phyloP scores from a whole-genome alignment of 1,140 invertebrate genomes.

The Drosophila oshimai region DNA sequence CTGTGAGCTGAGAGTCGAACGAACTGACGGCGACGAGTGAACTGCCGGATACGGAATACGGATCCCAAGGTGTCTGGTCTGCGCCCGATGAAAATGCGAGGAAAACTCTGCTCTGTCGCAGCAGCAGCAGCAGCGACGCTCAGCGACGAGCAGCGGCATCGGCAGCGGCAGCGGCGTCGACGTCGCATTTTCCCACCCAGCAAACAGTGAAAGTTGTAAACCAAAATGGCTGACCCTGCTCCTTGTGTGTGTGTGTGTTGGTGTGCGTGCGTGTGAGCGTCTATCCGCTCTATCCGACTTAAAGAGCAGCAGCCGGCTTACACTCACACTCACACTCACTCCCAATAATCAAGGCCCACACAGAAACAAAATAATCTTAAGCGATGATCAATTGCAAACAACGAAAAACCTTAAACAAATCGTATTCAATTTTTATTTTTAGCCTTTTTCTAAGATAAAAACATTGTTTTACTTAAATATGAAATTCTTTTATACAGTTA shows the following conservation, averaged over 20 bases:
- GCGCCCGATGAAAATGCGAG: constrained; percentile 67
- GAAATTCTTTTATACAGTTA: no score
- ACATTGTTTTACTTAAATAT: no score
- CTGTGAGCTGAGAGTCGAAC: constrained; percentile 54
- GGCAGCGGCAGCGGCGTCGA: constrained; percentile 6
- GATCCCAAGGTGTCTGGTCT: constrained; percentile 53
- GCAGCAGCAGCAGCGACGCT: constrained; percentile 8
- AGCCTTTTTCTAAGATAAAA: no score
- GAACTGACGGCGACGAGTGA: constrained; percentile 76
- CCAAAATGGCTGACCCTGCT: constrained; percentile 50
- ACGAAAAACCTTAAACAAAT: no score
- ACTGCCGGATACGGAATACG: constrained; percentile 51
- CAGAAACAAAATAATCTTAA: not conserved
- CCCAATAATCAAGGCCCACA: not conserved
- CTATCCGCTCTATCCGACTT: constrained; percentile 48
- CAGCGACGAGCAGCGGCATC: not conserved
- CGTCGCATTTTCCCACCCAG: constrained; percentile 41
- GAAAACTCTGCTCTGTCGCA: constrained; percentile 44
- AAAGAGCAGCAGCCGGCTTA: constrained; percentile 34
- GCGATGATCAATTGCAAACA: no score
- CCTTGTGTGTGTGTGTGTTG: constrained; percentile 1
- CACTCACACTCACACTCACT: constrained; percentile 38
- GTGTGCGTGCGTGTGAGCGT: constrained; percentile 31
- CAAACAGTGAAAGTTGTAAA: constrained; percentile 65
- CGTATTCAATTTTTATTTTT: no score